A percentile compares a stretch with the other conserved stretches of the same genome.
Conservation (phyloP, 2,888 invertebrate species). For the Diarsia brunnea region DNA sequence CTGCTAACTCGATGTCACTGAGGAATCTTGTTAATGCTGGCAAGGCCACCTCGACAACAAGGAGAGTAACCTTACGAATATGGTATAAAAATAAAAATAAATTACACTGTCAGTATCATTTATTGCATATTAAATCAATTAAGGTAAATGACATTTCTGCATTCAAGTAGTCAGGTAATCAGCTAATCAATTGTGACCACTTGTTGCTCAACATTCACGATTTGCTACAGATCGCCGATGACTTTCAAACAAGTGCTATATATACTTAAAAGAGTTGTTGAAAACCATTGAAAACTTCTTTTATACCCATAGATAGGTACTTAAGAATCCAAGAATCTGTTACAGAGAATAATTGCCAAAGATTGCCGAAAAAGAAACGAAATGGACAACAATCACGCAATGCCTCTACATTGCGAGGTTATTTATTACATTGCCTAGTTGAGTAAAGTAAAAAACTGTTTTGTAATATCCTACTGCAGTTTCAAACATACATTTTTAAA, state of each 20-base stretch:
- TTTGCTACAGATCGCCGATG: conserved; percentile 5
- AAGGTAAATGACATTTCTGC: conserved; percentile 29
- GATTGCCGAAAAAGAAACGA: conserved; percentile 31
- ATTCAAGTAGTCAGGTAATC: conserved; percentile 18
- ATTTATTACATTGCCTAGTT: conserved; percentile 38
- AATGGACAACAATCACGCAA: conserved; percentile 44
- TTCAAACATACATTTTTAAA: not conserved
- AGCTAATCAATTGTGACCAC: conserved; percentile 25
- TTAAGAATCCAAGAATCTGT: conserved; percentile 7
- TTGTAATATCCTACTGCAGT: conserved; percentile 23
- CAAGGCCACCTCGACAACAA: conserved; percentile 45
- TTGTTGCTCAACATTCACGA: conserved; percentile 37
- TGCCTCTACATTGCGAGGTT: conserved; percentile 37
- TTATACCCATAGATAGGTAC: not conserved
- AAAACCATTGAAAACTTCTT: conserved; percentile 6
- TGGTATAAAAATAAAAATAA: conserved; percentile 35
- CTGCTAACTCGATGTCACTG: conserved; percentile 55
- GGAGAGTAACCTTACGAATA: conserved; percentile 39
- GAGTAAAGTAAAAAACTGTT: conserved; percentile 21
- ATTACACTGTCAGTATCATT: conserved; percentile 2
- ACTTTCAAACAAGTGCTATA: conserved; percentile 16
- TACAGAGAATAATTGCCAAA: conserved; percentile 40
- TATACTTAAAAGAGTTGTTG: not conserved
- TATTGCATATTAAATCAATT: conserved; percentile 27
- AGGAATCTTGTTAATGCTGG: conserved; percentile 47